Evolutionary conservation across 2,113 vertebrate species (phyloP), one percentile per base, ranked within the genome.

Genomic region (Thalassoma bifasciatum): DNA sequence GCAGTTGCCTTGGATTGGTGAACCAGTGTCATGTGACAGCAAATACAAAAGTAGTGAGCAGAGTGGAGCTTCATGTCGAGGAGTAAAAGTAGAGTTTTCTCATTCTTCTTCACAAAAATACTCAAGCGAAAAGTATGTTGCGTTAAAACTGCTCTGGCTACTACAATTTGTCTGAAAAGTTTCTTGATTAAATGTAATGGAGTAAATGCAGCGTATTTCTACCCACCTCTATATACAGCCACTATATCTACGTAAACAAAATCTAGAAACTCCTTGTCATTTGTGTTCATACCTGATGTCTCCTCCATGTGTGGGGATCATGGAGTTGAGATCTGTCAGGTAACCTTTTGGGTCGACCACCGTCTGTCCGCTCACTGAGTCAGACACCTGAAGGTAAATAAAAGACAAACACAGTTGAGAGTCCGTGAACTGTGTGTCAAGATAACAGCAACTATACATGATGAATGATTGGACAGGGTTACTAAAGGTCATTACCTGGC

Each of bases 321-420:
- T 99, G 0, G 98, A 99, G 89, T 99, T 99, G 66, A 99, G 92
- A 86, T 99, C 98, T 0, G 98, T 99, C 71, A 99, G 91, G 72
- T 99, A 99, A 79, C 98, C 98, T 85, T 99, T 99, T 0, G 98
- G 98, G 76, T 99, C 98, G 63, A 99, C 98, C 10, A 99, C 98
- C 0, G 98, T 99, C 88, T 99, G 98, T 56, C 98, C 98, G 8
- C 97, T 99, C 76, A 99, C 98, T 0, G 98, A 99, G 83, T 99
- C 98, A 0, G 98, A 99, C 12, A 99, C 98, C 97, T 99, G 75
- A 4, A 40, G 19, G 22, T 10, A 24, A 74, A 74, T 8, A 49
- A 38, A 60, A 66, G 4, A 21, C 44, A 67, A 30, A 42, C 4
- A 58, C 6, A 11, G 16, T 10, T 51, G 19, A 72, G 9, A 52